Base-by-base conservation (phyloP, 1,140 invertebrate genomes). In the Eueides isabella region DNA sequence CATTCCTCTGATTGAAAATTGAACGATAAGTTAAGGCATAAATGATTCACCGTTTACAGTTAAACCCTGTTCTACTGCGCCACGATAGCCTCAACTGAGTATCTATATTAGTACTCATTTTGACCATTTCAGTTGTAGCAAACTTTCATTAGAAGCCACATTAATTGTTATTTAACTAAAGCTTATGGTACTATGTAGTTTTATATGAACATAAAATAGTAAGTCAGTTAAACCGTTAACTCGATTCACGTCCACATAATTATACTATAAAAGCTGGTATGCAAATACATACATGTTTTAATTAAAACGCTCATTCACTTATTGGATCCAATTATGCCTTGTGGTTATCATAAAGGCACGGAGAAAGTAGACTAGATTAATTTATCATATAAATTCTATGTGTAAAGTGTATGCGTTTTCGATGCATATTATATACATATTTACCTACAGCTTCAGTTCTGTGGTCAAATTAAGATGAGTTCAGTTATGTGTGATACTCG, bases 271-370 rank as follows among this genome's bases (percentile, higher is more conserved):
- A 78, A 74, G 44, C 75, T 64, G 66, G 69, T 72, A 79, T 79
- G 78, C 69, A 77, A 79, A 79, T 79, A 76, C 78, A 79, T 74
- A 35, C 78, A 74, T 79, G 78, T 66, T 66, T 79, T 74, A 74
- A 79, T 79, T 77, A 76, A 75, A 78, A 71, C 61, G 66, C 75
- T 78, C 76, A 78, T 79, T 77, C 67, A 76, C 67, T 76, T 75
- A 76, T 75, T 77, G 72, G 67, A 66, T 65, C 70, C 77, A 79
- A 79, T 79, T 79, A 79, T 76, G 74, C 30, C 48, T 31, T 61
- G 62, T 65, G 72, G 67, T 77, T 77, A 79, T 79, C 78, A 72
- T 72, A 71, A 71, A 71, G 75, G 72, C 70, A 71, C 41, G 19
- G 77, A 67, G 77, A 79, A 79, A 79, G 74, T 70, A 30, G 23